phyloP scores from a whole-genome alignment of 2,888 invertebrate genomes.

The Drosophila subquinaria region DNA sequence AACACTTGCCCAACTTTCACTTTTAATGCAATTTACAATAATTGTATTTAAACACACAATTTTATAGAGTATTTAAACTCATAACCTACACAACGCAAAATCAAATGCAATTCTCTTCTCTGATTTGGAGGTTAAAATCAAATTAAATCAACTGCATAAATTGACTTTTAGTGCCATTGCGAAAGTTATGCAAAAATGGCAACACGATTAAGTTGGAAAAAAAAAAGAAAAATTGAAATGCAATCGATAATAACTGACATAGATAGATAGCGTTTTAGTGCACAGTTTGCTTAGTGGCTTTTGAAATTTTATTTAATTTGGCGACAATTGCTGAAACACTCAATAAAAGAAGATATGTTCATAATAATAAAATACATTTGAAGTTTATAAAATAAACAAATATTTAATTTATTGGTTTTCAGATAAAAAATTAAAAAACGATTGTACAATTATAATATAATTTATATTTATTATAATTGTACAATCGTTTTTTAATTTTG shows the following conservation, averaged over 20 bases:
- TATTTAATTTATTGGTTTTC: too few relatives aligned
- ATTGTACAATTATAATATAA: too few relatives aligned
- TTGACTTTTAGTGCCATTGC: constrained; percentile 61
- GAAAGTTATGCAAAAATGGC: constrained; percentile 35
- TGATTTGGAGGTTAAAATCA: constrained; percentile 60
- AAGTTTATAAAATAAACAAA: neutral
- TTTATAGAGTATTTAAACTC: constrained; percentile 15
- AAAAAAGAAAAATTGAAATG: constrained; percentile 7
- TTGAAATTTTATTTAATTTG: constrained; percentile 19
- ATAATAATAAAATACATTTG: neutral
- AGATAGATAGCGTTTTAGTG: neutral
- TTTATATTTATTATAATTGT: too few relatives aligned
- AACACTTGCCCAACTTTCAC: neutral
- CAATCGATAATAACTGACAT: constrained; percentile 28
- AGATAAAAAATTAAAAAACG: too few relatives aligned
- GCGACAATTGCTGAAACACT: neutral
- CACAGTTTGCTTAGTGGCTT: constrained; percentile 28
- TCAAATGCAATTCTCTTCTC: constrained; percentile 34
- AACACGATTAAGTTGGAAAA: constrained; percentile 6
- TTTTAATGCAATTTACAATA: neutral
- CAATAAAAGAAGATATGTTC: neutral
- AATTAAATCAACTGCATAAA: constrained; percentile 79
- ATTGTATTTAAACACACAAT: neutral
- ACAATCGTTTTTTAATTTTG: too few relatives aligned
- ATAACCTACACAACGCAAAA: constrained; percentile 3